Evolutionary conservation across 2,888 invertebrate genomes (phyloP).

Genomic region (Laothoe populi): DNA sequence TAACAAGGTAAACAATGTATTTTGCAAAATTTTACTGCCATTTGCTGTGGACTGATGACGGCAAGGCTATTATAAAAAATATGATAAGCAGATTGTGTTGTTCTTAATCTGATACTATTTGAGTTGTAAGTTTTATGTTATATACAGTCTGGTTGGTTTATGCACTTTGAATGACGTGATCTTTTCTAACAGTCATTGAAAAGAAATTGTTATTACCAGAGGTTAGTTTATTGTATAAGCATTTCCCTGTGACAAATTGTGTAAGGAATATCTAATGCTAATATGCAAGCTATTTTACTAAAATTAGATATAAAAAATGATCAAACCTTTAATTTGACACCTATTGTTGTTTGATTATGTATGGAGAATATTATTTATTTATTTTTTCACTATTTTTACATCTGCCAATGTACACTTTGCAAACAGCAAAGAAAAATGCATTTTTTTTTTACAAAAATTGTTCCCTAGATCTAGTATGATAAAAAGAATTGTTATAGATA

Average conservation of each 20-base stretch:
- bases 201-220: conserved; percentile 2
- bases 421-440: conserved; percentile 70
- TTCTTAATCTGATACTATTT: conserved; percentile 3
- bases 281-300: conserved; percentile 30
- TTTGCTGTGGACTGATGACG: conserved; percentile 10
- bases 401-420: conserved; percentile 40
- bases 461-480: conserved; percentile 25
- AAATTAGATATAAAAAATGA: conserved; percentile 28
- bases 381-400: conserved; percentile 36
- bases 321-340: conserved; percentile 32
- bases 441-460: conserved; percentile 58
- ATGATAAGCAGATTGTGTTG: conserved; percentile 10
- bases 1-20: conserved; percentile 29
- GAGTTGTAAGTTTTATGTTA: conserved; percentile 12
- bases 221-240: conserved; percentile 14
- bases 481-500: not conserved
- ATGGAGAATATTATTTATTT: conserved; percentile 42
- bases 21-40: conserved; percentile 28
- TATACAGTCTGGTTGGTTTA: conserved; percentile 6
- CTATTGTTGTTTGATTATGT: conserved; percentile 45
- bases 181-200: not conserved
- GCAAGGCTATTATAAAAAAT: conserved; percentile 8
- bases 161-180: conserved; percentile 12
- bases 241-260: conserved; percentile 5
- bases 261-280: conserved; percentile 4